These are phyloP conservation scores for Tachyglossus aculeatus DNA, from an alignment of 2,797 vertebrate genomes.

Conservation along the genomic window DNA sequence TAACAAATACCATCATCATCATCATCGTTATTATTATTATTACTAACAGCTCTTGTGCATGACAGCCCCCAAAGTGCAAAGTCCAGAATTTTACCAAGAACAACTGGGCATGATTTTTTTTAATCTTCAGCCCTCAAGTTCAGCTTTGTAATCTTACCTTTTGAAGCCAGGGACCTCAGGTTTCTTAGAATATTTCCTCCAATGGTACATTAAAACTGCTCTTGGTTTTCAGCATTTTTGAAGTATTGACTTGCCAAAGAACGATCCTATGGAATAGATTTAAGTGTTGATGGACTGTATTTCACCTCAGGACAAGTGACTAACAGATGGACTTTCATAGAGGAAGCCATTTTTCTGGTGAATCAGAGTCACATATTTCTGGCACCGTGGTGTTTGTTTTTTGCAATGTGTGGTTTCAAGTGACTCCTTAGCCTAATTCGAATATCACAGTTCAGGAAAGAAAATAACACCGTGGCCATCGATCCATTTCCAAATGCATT, in stretches of 20 bases:
- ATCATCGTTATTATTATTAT: no score
- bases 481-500: not conserved
- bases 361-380: not conserved
- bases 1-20: no score
- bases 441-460: not conserved
- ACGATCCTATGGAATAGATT: not conserved
- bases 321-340: not conserved
- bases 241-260: not conserved
- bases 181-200: not conserved
- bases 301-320: not conserved
- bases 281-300: not conserved
- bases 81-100: not conserved
- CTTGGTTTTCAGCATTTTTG: not conserved
- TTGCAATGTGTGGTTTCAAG: not conserved
- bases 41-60: no score
- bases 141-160: not conserved
- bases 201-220: not conserved
- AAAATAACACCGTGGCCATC: not conserved
- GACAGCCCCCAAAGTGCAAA: not conserved
- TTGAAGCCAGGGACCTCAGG: not conserved
- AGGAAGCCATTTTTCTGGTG: not conserved
- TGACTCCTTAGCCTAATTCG: not conserved
- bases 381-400: not conserved
- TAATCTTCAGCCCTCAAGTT: not conserved
- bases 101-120: not conserved